A percentile compares a stretch with the other conserved stretches of the same genome.
Evolutionary conservation across 2,113 vertebrate genomes (phyloP).

Genomic region (Atlantisia rogersi): DNA sequence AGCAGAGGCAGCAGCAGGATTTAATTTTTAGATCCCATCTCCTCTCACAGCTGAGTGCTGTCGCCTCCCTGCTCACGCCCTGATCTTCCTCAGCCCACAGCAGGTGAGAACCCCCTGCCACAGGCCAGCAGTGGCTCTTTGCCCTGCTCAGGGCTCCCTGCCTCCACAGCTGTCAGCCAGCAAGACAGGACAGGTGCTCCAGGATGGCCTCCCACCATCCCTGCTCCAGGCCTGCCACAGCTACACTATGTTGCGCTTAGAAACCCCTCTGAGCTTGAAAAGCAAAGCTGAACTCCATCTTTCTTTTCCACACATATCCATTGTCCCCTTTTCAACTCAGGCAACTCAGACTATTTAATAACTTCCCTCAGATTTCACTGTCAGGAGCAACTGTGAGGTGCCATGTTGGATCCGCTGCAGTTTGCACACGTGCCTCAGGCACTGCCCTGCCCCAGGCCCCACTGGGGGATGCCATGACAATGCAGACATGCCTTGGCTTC

Average conservation of each 20-base stretch:
- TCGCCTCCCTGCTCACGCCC: neutral
- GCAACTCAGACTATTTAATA: no score
- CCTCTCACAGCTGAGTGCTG: fast-evolving
- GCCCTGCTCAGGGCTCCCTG: neutral
- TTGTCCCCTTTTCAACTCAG: neutral
- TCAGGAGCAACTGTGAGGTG: neutral
- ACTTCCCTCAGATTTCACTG: no score
- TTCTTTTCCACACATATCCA: neutral
- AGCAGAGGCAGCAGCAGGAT: neutral
- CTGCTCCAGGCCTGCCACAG: fast-evolving
- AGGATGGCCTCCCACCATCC: fast-evolving
- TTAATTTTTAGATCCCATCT: neutral
- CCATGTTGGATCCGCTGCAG: fast-evolving
- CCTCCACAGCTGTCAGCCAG: neutral
- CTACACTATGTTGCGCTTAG: fast-evolving
- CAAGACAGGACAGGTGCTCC: fast-evolving
- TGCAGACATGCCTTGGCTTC: neutral
- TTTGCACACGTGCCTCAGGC: fast-evolving
- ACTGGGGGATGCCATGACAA: neutral
- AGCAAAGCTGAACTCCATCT: neutral
- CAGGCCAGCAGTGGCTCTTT: neutral
- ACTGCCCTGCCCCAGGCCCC: neutral
- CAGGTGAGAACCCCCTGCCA: neutral
- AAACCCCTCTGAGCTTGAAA: neutral
- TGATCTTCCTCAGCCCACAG: neutral